These are phyloP conservation scores for Propithecus coquereli DNA, from an alignment of 2,113 vertebrate genomes.

Conservation along the genomic window DNA sequence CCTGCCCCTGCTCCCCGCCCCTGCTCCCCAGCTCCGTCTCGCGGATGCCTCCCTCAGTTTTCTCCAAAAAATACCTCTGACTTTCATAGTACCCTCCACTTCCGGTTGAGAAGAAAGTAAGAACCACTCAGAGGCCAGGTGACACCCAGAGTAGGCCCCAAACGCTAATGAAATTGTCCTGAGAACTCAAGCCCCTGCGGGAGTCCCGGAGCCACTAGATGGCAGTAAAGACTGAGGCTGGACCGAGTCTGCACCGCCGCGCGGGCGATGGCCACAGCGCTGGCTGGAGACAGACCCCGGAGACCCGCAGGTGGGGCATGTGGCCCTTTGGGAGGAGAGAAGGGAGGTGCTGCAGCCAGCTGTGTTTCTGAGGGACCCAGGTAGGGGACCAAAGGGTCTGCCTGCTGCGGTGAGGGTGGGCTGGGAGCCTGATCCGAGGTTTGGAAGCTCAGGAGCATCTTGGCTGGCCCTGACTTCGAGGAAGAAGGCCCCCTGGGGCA, in stretches of 20 bases:
- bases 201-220: slow-evolving; percentile 73
- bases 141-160: too few relatives aligned
- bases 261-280: fast-evolving
- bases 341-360: too few relatives aligned
- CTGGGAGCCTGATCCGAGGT: not conserved
- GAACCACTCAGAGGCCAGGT: not conserved
- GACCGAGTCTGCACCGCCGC: fast-evolving
- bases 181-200: not conserved
- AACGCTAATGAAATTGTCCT: too few relatives aligned
- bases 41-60: not conserved
- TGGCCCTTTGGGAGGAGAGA: not conserved
- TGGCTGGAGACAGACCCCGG: not conserved
- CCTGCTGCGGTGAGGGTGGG: not conserved
- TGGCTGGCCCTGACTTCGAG: not conserved
- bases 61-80: not conserved
- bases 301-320: fast-evolving
- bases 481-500: too few relatives aligned
- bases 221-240: slow-evolving; percentile 77
- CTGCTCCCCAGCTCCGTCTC: not conserved
- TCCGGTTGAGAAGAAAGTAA: not conserved
- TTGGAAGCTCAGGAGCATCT: not conserved
- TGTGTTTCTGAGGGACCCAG: too few relatives aligned
- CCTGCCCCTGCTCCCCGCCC: not conserved
- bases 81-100: not conserved
- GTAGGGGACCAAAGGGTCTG: not conserved